A percentile compares a stretch with the other conserved stretches of the same genome.
These are phyloP conservation scores for Epicauta chinensis DNA, from an alignment of 1,140 invertebrate genomes.

Conservation along the genomic window DNA sequence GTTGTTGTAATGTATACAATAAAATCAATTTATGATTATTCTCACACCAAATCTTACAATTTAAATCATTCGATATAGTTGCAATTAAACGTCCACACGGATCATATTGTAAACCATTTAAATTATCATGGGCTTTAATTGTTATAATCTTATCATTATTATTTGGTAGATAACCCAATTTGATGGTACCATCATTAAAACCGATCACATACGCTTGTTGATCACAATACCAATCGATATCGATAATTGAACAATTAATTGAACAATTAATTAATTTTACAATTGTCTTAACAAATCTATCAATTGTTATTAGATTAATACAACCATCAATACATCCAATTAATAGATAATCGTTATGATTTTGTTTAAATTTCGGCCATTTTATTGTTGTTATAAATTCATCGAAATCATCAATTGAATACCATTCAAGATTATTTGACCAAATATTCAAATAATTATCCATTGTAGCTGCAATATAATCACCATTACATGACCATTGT, in stretches of 20 bases:
- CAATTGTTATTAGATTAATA: constrained; percentile 37
- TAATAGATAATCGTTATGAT: constrained; percentile 45
- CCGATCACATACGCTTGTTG: constrained; percentile 51
- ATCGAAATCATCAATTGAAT: constrained; percentile 40
- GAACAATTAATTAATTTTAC: constrained; percentile 46
- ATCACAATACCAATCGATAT: constrained; percentile 52
- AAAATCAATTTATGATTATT: constrained; percentile 39
- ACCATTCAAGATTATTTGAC: constrained; percentile 23
- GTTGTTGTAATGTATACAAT: constrained; percentile 41
- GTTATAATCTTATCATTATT: constrained; percentile 41
- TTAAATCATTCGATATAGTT: constrained; percentile 43
- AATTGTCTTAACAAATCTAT: constrained; percentile 31
- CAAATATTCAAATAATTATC: constrained; percentile 56
- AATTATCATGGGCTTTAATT: constrained; percentile 47
- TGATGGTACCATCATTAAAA: constrained; percentile 52
- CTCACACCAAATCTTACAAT: constrained; percentile 48
- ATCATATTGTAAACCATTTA: constrained; percentile 47
- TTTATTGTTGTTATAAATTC: constrained; percentile 48
- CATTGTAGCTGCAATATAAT: constrained; percentile 51
- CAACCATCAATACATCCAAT: constrained; percentile 51
- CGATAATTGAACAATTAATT: constrained; percentile 46
- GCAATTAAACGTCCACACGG: constrained; percentile 48
- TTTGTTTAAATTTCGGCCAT: constrained; percentile 44
- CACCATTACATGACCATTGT: constrained; percentile 50
- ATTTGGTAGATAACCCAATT: constrained; percentile 42